These are phyloP conservation scores for Caenorhabditis drosophilae DNA, from an alignment of 2,888 invertebrate species.

Conservation along the genomic window DNA sequence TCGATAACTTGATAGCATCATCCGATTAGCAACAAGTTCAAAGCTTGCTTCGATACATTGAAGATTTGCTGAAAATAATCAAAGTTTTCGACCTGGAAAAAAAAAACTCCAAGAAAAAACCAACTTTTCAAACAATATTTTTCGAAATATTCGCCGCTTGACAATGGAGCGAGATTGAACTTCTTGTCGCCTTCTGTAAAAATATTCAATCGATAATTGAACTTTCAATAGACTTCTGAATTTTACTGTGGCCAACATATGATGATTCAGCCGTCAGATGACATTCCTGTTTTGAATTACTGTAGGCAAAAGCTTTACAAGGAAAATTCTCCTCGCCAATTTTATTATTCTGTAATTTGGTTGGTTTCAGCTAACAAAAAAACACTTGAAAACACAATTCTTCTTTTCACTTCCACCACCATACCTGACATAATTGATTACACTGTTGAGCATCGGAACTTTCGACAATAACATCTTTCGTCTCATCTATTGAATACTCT, in stretches of 20 bases:
- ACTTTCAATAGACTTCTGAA: neutral
- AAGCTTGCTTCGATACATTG: constrained; percentile 62
- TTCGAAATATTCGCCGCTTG: constrained; percentile 62
- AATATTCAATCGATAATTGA: neutral
- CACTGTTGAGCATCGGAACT: constrained; percentile 52
- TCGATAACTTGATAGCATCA: constrained; percentile 49
- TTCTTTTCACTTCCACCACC: too few relatives aligned
- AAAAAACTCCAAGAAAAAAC: too few relatives aligned
- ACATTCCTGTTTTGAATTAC: constrained; percentile 57
- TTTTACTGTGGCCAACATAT: constrained; percentile 33
- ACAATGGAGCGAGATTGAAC: constrained; percentile 55
- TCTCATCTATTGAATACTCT: constrained; percentile 55
- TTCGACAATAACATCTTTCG: constrained; percentile 63
- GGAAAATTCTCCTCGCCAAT: constrained; percentile 61
- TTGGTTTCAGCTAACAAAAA: too few relatives aligned
- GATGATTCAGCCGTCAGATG: constrained; percentile 62
- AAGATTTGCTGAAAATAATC: constrained; percentile 44
- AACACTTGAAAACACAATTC: too few relatives aligned
- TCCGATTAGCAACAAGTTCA: constrained; percentile 58
- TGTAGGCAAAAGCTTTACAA: constrained; percentile 62
- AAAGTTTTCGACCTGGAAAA: too few relatives aligned
- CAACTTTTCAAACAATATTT: constrained; percentile 62
- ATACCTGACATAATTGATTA: constrained; percentile 31
- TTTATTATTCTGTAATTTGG: constrained; percentile 49
- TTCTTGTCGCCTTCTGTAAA: constrained; percentile 27